Conservation (phyloP, 2,113 vertebrate genomes). For the Cathartes aura region DNA sequence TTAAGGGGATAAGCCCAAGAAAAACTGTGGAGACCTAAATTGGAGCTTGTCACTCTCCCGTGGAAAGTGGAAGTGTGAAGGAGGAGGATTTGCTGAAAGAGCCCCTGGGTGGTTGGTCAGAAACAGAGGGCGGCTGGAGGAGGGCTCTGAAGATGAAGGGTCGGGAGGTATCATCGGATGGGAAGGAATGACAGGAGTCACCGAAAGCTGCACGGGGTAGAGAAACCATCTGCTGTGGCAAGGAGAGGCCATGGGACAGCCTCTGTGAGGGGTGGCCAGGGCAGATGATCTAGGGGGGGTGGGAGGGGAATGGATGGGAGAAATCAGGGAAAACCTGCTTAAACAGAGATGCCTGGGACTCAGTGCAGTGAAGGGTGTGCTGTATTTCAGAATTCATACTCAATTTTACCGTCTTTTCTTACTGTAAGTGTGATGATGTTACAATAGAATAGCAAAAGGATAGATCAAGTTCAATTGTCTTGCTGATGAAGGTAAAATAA, state of each 20-base stretch:
- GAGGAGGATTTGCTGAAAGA: slow-evolving; percentile 10
- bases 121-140: neutral
- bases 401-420: neutral
- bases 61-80: slow-evolving; percentile 19
- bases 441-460: neutral
- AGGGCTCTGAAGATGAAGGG: neutral
- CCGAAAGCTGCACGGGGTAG: accelerated
- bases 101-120: neutral
- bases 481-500: neutral
- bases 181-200: neutral
- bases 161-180: neutral
- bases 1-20: slow-evolving; percentile 66
- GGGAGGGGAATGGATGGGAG: neutral
- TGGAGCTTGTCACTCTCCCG: slow-evolving; percentile 59
- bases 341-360: neutral
- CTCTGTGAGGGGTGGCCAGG: neutral
- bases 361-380: neutral
- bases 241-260: neutral
- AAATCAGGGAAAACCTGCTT: neutral
- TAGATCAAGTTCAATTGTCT: neutral
- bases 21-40: slow-evolving; percentile 70
- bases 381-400: neutral
- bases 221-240: neutral
- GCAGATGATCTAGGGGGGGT: neutral
- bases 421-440: neutral